phyloP scores from a whole-genome alignment of 2,113 vertebrate genomes.

The Gila orcuttii region DNA sequence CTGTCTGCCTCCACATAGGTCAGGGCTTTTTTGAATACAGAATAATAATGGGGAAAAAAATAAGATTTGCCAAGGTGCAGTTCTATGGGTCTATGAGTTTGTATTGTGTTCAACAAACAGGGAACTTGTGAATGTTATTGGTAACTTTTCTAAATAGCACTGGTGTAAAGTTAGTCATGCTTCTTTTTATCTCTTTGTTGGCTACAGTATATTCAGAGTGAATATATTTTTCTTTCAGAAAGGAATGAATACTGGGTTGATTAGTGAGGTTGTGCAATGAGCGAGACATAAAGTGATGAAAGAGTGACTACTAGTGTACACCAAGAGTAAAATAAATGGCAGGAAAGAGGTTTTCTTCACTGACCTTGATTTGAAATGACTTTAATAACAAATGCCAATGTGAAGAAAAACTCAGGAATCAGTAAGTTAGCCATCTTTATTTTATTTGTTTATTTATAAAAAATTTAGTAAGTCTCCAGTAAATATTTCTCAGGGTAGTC shows the following conservation, averaged over 20 bases:
- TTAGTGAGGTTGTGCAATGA: not conserved
- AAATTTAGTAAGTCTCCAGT: not conserved
- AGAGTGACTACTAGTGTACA: conserved; percentile 40
- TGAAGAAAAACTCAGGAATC: not conserved
- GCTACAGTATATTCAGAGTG: not conserved
- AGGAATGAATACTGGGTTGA: not conserved
- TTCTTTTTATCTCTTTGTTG: not conserved
- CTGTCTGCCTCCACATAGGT: not conserved
- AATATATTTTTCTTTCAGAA: conserved; percentile 7
- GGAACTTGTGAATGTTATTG: not conserved
- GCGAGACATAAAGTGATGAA: conserved; percentile 11
- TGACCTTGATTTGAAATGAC: not conserved
- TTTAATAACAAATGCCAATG: not conserved
- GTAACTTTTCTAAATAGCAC: conserved; percentile 10
- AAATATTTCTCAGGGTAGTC: not conserved
- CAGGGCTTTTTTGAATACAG: not conserved
- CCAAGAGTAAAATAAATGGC: not conserved
- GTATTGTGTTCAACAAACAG: not conserved
- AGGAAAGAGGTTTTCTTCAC: not conserved
- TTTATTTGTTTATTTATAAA: not conserved
- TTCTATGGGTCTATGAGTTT: not conserved
- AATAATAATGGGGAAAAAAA: not conserved
- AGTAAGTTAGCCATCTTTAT: not conserved
- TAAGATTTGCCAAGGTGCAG: not conserved
- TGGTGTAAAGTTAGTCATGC: not conserved